A percentile compares a stretch with the other conserved stretches of the same genome.
phyloP scores from a whole-genome alignment of 2,113 vertebrate species.

The Petaurus breviceps region DNA sequence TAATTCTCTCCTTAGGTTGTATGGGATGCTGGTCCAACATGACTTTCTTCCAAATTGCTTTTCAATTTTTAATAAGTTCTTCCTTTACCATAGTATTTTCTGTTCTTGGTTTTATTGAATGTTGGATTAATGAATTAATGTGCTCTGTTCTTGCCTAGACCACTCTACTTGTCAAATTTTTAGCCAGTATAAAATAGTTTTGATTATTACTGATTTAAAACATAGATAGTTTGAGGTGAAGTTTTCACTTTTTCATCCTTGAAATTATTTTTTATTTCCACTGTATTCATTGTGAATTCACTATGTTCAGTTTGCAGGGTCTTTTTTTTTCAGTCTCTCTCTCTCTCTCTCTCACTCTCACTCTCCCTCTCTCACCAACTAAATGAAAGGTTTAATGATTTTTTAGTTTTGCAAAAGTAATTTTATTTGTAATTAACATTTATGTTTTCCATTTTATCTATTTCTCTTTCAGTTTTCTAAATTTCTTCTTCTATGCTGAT shows the following conservation, averaged over 20 bases:
- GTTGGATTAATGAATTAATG: not conserved
- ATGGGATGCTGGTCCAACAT: not conserved
- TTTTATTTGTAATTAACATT: not conserved
- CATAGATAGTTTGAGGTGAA: not conserved
- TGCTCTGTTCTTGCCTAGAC: not conserved
- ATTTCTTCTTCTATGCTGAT: not conserved
- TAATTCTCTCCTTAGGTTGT: not conserved
- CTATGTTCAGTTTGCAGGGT: not conserved
- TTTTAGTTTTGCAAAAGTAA: not conserved
- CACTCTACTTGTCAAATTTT: not conserved
- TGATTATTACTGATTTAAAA: not conserved
- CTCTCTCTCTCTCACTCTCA: not conserved
- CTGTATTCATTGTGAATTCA: not conserved
- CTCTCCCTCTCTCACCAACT: not conserved
- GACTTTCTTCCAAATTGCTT: not conserved
- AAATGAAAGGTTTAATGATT: not conserved
- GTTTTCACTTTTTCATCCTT: not conserved
- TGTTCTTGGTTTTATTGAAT: not conserved
- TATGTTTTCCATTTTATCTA: not conserved
- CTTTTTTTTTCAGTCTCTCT: not conserved
- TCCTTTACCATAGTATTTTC: not conserved
- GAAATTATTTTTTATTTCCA: not conserved
- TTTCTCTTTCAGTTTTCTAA: not conserved
- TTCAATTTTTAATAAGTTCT: not conserved
- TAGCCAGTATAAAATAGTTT: not conserved